These are phyloP conservation scores for Orchestia grillus DNA, from an alignment of 1,140 invertebrate genomes.

Conservation along the genomic window DNA sequence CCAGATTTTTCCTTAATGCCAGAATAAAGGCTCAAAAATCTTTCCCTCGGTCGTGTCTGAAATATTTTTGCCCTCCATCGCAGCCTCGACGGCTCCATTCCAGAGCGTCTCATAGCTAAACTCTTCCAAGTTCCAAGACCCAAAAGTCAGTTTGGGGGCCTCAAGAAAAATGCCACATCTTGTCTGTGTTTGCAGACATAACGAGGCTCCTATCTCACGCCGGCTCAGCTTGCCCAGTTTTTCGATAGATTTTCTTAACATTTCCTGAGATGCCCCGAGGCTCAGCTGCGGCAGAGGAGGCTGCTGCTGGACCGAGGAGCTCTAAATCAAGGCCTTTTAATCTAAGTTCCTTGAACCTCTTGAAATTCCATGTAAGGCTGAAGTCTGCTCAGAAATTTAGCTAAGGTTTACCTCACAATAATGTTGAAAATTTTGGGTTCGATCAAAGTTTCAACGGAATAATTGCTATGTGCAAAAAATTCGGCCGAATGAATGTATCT, in stretches of 20 bases:
- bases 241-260: background rate
- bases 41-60: background rate
- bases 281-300: background rate
- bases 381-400: background rate
- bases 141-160: background rate
- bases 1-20: background rate
- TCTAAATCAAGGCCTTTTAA: background rate
- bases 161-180: slow-evolving; percentile 8
- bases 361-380: background rate
- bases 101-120: background rate
- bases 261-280: background rate
- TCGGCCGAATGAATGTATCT: background rate
- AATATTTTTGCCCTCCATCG: background rate
- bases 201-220: background rate
- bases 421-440: background rate
- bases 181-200: slow-evolving; percentile 7
- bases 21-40: background rate
- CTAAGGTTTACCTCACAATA: background rate
- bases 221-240: background rate
- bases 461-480: background rate
- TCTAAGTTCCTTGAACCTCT: background rate
- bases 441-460: background rate
- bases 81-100: background rate
- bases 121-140: background rate
- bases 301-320: background rate